Percentiles rank a stretch among this genome's conserved stretches.
These are phyloP conservation scores for Meles meles DNA, from an alignment of 2,113 vertebrate genomes.

Conservation along the genomic window DNA sequence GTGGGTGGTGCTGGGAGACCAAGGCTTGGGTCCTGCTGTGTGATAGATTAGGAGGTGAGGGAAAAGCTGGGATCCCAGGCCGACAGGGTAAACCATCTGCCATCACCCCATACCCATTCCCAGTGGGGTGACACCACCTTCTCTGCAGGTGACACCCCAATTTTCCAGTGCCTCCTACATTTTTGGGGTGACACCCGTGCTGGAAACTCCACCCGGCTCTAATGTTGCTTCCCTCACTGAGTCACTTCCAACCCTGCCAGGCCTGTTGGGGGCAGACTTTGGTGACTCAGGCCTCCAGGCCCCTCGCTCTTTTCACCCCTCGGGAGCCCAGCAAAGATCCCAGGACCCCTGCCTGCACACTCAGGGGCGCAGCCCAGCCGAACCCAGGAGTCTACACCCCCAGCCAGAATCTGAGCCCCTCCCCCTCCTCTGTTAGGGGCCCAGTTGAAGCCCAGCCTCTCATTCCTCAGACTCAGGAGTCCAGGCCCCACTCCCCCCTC, in stretches of 20 bases:
- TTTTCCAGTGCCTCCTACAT: slow-evolving; percentile 69
- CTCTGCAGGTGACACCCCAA: slow-evolving; percentile 60
- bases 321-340: background rate
- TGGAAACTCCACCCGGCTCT: slow-evolving; percentile 62
- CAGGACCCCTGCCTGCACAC: background rate
- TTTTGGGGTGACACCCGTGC: slow-evolving; percentile 63
- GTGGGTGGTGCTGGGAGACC: background rate
- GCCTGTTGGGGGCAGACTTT: slow-evolving; percentile 47
- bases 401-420: background rate
- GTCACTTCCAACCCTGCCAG: slow-evolving; percentile 58
- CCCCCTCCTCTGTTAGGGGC: background rate
- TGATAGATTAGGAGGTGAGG: background rate
- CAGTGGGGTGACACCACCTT: slow-evolving; percentile 25
- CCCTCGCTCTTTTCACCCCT: background rate
- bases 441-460: background rate
- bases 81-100: background rate
- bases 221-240: slow-evolving; percentile 61
- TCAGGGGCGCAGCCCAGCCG: background rate
- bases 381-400: background rate
- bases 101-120: background rate
- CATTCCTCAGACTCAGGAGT: background rate
- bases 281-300: background rate
- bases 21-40: background rate
- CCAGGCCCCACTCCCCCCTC: accelerated
- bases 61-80: background rate